Conservation (phyloP, 2,888 invertebrate genomes). For the Seladonia tumulorum region DNA sequence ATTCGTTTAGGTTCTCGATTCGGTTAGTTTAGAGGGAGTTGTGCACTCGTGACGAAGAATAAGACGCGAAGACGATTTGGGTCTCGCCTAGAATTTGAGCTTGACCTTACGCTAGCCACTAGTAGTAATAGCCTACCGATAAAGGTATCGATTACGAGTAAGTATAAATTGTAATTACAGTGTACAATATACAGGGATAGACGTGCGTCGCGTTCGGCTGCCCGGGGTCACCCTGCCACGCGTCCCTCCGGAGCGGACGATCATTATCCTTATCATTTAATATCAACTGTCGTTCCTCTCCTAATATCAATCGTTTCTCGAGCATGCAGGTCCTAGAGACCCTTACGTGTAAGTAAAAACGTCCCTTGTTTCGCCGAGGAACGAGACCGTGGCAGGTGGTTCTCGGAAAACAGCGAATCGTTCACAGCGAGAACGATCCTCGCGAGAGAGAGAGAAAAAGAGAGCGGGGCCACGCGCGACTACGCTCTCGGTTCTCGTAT, state of each 20-base stretch:
- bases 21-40: slow-evolving; percentile 53
- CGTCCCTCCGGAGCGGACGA: slow-evolving; percentile 12
- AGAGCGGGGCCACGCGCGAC: not conserved
- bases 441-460: no score
- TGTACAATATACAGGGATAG: slow-evolving; percentile 81
- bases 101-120: slow-evolving; percentile 81
- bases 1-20: not conserved
- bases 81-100: slow-evolving; percentile 79
- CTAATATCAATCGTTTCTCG: slow-evolving; percentile 17
- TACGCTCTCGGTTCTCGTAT: slow-evolving; percentile 28
- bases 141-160: slow-evolving; percentile 80
- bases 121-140: slow-evolving; percentile 79
- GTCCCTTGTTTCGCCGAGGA: slow-evolving; percentile 16
- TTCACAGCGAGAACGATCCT: not conserved
- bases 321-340: not conserved
- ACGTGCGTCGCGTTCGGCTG: slow-evolving; percentile 23
- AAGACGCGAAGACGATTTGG: slow-evolving; percentile 61
- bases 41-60: slow-evolving; percentile 73
- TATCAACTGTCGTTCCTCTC: slow-evolving; percentile 18
- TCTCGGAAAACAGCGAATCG: not conserved
- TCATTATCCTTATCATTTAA: slow-evolving; percentile 17
- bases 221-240: not conserved
- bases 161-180: slow-evolving; percentile 83
- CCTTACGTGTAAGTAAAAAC: slow-evolving; percentile 13
- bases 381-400: slow-evolving; percentile 3